Conservation (phyloP, 2,797 vertebrate species). For the Nannoperca obscura region DNA sequence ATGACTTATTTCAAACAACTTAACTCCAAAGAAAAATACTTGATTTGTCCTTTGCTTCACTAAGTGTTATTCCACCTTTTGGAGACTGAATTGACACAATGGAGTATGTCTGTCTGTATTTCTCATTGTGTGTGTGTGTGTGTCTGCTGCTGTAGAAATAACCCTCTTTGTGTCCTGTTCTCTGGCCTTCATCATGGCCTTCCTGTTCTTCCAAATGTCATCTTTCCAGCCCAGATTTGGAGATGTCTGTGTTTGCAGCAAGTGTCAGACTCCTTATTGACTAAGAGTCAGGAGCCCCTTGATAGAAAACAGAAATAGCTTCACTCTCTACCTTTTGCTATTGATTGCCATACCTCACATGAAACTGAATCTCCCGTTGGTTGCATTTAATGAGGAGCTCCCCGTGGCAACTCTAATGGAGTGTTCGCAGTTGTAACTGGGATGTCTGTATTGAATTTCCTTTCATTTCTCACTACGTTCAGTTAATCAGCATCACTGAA, state of each 20-base stretch:
- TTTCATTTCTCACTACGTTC: conserved; percentile 54
- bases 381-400: conserved; percentile 76
- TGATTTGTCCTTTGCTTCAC: conserved; percentile 13
- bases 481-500: conserved; percentile 57
- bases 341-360: conserved; percentile 74
- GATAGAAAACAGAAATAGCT: conserved; percentile 72
- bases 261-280: conserved; percentile 70
- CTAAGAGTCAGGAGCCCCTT: conserved; percentile 59
- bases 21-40: not conserved
- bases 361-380: conserved; percentile 75
- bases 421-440: conserved; percentile 64
- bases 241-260: conserved; percentile 66
- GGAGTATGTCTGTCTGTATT: conserved; percentile 6
- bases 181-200: conserved; percentile 33
- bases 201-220: conserved; percentile 45
- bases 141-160: conserved; percentile 36
- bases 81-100: conserved; percentile 24
- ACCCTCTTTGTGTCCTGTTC: conserved; percentile 37
- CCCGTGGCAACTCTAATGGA: conserved; percentile 72
- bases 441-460: conserved; percentile 69
- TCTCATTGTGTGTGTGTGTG: conserved; percentile 2
- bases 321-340: conserved; percentile 63
- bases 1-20: not conserved
- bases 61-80: conserved; percentile 14
- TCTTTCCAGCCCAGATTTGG: conserved; percentile 43